Base-by-base conservation (phyloP, 2,113 vertebrate genomes). In the Cebidichthys violaceus region DNA sequence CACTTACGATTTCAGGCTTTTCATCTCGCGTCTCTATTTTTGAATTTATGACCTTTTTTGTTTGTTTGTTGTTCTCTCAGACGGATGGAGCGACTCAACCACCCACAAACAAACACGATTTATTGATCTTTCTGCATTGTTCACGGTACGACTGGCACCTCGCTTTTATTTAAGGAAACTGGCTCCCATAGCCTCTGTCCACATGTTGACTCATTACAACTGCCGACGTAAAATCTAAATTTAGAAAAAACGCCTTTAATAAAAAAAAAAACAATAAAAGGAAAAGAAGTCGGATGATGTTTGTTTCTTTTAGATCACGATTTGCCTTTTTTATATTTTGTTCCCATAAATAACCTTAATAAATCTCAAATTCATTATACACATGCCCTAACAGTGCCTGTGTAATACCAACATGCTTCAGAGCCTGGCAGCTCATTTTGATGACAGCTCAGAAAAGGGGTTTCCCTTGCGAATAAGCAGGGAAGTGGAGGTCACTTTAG, bases 101-200 rank as follows among this genome's bases (percentile, higher is more conserved):
- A 79, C 85, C 80, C 89, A 77, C 80, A 88, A 86, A 88, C 89
- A 89, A 86, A 86, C 69, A 73, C 22, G 65, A 81, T 71, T 83
- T 88, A 90, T 92, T 93, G 90, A 92, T 93, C 70, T 75, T 60
- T 84, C 27, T 50, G 70, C 79, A 70, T 75, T 84, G 86, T 85
- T 88, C 73, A 35, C 10, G 45, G 74, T 77, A 41, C 77, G 83
- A 84, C 83, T 71, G 86, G 74, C 75, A 79, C 75, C 76, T 83
- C 54, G 18, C 69, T 87, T 92, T 84, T 92, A 89, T 91, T 89
- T 90, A 62, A 91, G 80, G 81, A 91, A 89, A 62, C 80, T 18
- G 29, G 52, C 64, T 83, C 62, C 65, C 54, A 66, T 85, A 83
- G 87, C 83, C 82, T 82, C 75, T 24, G 74, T 76, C 75, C 77